phyloP scores from a whole-genome alignment of 1,140 invertebrate species.

The Pachypeltis micranthus region DNA sequence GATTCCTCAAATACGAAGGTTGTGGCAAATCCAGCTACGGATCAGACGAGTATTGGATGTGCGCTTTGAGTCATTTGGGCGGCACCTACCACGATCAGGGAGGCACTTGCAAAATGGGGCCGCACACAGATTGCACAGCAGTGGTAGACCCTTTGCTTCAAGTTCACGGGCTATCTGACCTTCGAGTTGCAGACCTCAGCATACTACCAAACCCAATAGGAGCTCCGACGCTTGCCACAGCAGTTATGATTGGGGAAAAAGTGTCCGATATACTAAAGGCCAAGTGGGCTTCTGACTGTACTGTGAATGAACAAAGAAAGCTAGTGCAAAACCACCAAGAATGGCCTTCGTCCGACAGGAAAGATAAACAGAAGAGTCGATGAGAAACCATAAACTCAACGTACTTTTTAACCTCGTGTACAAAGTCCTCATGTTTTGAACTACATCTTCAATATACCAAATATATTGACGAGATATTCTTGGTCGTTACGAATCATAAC shows the following conservation, averaged over 20 bases:
- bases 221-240: conserved; percentile 63
- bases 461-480: too few relatives aligned
- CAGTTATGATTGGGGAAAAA: conserved; percentile 68
- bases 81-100: conserved; percentile 49
- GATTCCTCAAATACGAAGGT: conserved; percentile 1
- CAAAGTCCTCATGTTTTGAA: too few relatives aligned
- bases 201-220: conserved; percentile 61
- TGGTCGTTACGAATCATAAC: too few relatives aligned
- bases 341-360: too few relatives aligned
- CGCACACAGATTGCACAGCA: conserved; percentile 42
- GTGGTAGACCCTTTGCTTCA: conserved; percentile 54
- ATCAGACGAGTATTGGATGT: conserved; percentile 36
- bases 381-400: too few relatives aligned
- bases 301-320: too few relatives aligned
- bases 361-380: too few relatives aligned
- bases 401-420: too few relatives aligned
- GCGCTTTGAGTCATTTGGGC: conserved; percentile 24
- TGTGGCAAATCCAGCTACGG: conserved; percentile 23
- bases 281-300: conserved; percentile 35
- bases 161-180: conserved; percentile 49
- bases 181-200: conserved; percentile 66
- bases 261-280: conserved; percentile 57
- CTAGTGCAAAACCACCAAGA: too few relatives aligned
- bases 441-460: too few relatives aligned
- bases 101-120: conserved; percentile 69